phyloP scores from a whole-genome alignment of 1,140 invertebrate species.

The Drosophila trapezifrons region DNA sequence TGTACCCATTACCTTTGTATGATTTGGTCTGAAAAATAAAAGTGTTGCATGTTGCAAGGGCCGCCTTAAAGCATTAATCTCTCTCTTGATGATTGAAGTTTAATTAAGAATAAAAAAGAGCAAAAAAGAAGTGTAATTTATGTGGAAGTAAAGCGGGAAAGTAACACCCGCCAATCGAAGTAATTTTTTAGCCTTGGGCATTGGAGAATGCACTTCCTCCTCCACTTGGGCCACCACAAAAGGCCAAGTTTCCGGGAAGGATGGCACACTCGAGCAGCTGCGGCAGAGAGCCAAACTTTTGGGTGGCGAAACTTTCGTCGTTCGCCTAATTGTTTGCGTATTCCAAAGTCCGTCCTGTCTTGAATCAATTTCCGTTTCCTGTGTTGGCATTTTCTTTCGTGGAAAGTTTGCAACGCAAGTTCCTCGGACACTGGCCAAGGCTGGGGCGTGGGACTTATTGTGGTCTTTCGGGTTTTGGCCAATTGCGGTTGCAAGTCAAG shows the following conservation, averaged over 20 bases:
- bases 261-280: constrained; percentile 13
- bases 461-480: neutral
- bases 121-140: neutral
- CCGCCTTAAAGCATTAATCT: neutral
- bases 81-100: neutral
- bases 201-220: constrained; percentile 3
- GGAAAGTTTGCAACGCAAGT: neutral
- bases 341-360: neutral
- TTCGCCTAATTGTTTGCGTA: constrained; percentile 55
- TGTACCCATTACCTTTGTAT: neutral
- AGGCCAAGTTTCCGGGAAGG: constrained; percentile 21
- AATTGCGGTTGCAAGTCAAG: constrained; percentile 27
- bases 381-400: constrained; percentile 17
- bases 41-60: neutral
- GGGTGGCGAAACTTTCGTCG: constrained; percentile 23
- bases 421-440: constrained; percentile 9
- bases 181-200: neutral
- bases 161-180: constrained; percentile 1
- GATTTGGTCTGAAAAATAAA: neutral
- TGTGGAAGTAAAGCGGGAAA: neutral
- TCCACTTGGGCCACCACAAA: constrained; percentile 9
- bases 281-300: constrained; percentile 17
- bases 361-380: constrained; percentile 15
- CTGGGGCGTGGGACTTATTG: neutral
- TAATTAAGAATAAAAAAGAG: neutral